These are phyloP conservation scores for Turnix velox DNA, from an alignment of 2,113 vertebrate species.

Conservation along the genomic window DNA sequence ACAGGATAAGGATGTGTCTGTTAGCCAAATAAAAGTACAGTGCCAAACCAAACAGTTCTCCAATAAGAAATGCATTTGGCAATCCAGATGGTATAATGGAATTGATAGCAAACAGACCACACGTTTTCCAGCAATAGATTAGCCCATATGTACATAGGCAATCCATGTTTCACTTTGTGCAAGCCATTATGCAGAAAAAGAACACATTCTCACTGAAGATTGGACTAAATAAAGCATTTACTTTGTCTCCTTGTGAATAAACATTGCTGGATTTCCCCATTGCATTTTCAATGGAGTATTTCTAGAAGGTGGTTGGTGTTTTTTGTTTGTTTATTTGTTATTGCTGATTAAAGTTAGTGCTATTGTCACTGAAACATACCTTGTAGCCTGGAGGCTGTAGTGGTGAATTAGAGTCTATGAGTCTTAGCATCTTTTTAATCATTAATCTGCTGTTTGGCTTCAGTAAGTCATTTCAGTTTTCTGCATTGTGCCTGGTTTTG, in stretches of 20 bases:
- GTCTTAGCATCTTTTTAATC: background rate
- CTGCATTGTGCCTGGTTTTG: background rate
- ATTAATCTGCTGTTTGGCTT: background rate
- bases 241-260: background rate
- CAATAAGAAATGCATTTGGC: background rate
- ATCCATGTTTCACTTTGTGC: background rate
- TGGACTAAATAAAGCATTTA: background rate
- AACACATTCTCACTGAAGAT: background rate
- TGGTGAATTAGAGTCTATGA: background rate
- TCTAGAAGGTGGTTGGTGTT: background rate
- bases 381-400: rapidly evolving
- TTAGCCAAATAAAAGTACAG: background rate
- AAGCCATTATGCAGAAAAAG: background rate
- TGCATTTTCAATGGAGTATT: background rate
- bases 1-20: background rate
- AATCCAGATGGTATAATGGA: background rate
- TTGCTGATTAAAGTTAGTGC: background rate
- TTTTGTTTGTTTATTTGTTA: background rate
- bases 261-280: background rate
- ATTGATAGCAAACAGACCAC: background rate
- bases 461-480: background rate
- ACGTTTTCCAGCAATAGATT: background rate
- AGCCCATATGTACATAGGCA: background rate
- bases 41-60: background rate
- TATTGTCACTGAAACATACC: background rate